A percentile compares a stretch with the other conserved stretches of the same genome.
Evolutionary conservation across 1,140 invertebrate genomes (phyloP).

Genomic region (Heliconius congener): DNA sequence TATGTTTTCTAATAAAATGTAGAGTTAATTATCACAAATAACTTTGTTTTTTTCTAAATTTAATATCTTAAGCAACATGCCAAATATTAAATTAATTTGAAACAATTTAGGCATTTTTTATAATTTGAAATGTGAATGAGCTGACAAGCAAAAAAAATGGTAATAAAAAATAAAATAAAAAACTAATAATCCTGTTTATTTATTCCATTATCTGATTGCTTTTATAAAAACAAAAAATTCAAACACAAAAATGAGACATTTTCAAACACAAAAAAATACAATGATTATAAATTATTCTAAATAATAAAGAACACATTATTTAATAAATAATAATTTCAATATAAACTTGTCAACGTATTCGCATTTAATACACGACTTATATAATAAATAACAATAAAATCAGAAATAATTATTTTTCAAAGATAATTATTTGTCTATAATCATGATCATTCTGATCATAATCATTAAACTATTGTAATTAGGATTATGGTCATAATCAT

Average conservation of each 20-base stretch:
- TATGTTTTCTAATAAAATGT: too few relatives aligned
- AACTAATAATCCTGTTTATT: background rate
- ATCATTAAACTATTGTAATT: background rate
- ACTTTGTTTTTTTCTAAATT: too few relatives aligned
- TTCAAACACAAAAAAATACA: background rate
- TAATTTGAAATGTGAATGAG: background rate
- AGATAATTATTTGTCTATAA: background rate
- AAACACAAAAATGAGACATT: too few relatives aligned
- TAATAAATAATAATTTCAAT: background rate
- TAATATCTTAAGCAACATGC: too few relatives aligned
- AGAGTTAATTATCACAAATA: too few relatives aligned
- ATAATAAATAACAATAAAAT: conserved; percentile 16
- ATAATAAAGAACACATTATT: conserved; percentile 7
- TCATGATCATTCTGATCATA: background rate
- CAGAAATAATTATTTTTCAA: background rate
- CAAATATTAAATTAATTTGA: background rate
- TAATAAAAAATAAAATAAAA: background rate
- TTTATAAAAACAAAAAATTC: conserved; percentile 5
- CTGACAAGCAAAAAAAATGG: conserved; percentile 2
- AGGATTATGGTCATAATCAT: background rate
- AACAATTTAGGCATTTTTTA: too few relatives aligned
- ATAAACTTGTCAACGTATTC: conserved; percentile 10
- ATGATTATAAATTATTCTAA: background rate
- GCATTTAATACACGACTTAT: conserved; percentile 1
- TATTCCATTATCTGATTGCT: conserved; percentile 2